Conservation (phyloP, 2,113 vertebrate species). For the Neodon shergylaensis region DNA sequence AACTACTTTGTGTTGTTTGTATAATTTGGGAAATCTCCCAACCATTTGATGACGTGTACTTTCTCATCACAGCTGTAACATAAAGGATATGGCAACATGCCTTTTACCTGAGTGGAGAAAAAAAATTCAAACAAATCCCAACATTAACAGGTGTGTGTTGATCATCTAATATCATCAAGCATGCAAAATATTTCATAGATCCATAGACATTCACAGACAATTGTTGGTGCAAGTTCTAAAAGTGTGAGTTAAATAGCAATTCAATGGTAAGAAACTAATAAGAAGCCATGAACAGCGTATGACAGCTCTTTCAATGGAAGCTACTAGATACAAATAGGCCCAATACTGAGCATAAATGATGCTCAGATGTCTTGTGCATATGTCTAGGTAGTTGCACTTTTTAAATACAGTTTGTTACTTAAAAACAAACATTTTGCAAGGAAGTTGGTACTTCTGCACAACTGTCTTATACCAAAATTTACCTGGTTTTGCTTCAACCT, state of each 20-base stretch:
- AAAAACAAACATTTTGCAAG: not conserved
- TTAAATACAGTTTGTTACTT: not conserved
- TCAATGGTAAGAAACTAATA: slow-evolving; percentile 34
- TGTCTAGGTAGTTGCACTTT: not conserved
- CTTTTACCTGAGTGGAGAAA: slow-evolving; percentile 18
- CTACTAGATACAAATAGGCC: not conserved
- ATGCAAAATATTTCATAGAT: not conserved
- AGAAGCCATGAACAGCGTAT: not conserved
- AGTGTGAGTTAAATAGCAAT: slow-evolving; percentile 2
- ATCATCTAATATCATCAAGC: not conserved
- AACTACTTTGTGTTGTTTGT: not conserved
- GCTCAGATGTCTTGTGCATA: not conserved
- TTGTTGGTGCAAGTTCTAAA: not conserved
- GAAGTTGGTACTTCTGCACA: not conserved
- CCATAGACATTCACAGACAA: not conserved
- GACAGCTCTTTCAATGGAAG: not conserved
- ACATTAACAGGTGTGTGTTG: not conserved
- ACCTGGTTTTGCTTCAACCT: not conserved
- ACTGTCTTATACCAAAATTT: not conserved
- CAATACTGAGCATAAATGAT: not conserved
- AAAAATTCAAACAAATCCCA: not conserved
- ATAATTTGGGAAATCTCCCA: slow-evolving; percentile 21
- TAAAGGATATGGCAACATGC: not conserved
- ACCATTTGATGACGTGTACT: not conserved
- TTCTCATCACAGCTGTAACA: not conserved